A percentile compares a stretch with the other conserved stretches of the same genome.
Evolutionary conservation across 2,888 invertebrate genomes (phyloP).

Genomic region (Metellina segmentata): DNA sequence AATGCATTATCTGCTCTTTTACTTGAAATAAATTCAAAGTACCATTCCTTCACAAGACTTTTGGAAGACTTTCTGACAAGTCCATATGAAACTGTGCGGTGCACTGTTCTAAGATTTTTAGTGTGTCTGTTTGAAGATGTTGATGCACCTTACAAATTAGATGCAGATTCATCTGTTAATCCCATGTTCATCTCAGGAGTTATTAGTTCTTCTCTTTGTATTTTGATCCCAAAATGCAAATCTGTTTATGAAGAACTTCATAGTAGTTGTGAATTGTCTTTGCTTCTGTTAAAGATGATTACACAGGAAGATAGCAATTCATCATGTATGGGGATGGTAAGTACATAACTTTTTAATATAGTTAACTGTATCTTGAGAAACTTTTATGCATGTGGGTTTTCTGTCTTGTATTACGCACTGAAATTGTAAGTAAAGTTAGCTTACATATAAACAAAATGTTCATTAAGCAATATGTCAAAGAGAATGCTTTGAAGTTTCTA

Average conservation of each 20-base stretch:
- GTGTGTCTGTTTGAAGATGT: conserved; percentile 9
- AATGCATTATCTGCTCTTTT: neutral
- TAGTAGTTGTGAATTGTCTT: neutral
- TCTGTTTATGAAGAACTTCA: neutral
- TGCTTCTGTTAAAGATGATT: conserved; percentile 12
- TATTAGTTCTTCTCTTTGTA: neutral
- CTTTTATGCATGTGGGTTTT: too few species aligned
- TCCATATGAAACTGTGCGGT: conserved; percentile 34
- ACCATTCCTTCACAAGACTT: neutral
- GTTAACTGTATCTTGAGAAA: too few species aligned
- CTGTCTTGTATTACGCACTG: too few species aligned
- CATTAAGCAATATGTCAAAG: too few species aligned
- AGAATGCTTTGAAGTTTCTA: too few species aligned
- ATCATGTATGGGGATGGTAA: conserved; percentile 34
- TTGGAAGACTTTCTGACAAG: neutral
- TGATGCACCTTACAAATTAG: neutral
- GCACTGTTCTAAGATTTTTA: conserved; percentile 24
- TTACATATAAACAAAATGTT: too few species aligned
- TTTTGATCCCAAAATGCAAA: neutral
- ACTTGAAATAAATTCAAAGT: neutral
- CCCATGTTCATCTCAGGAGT: conserved; percentile 19
- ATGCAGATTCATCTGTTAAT: conserved; percentile 3
- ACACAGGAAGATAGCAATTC: conserved; percentile 1
- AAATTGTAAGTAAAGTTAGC: too few species aligned
- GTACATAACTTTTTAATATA: neutral